Base-by-base conservation (phyloP, 2,113 vertebrate genomes). In the Passer montanus region DNA sequence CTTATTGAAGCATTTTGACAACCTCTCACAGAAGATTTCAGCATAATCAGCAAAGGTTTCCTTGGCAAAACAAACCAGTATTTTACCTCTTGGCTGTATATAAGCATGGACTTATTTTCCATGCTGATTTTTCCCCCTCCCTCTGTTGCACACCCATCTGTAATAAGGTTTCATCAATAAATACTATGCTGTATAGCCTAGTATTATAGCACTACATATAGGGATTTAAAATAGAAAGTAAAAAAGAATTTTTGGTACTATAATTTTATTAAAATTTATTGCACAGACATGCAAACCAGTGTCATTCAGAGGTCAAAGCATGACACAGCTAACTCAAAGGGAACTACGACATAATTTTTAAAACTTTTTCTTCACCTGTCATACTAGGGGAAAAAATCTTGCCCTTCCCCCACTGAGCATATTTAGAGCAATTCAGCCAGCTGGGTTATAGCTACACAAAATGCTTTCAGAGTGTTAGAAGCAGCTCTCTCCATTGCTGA, bases 321-420 rank as follows among this genome's bases (percentile, higher is more conserved):
- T 24, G 23, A 21, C 33, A 56, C 31, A 39, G 44, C 5, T 53
- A 67, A 64, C 33, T 55, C 10, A 28, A 69, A 80, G 20, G 24
- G 19, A 91, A 23, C 27, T 26, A 46, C 15, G 26, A 43, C 14
- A 44, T 16, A 13, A 24, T 17, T 44, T 77, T 18, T 0, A 30
- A 58, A 92, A 66, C 1, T 6, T 63, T 43, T n/a, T 30, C 9
- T 21, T 5, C 16, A 39, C 16, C 24, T 6, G 30, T 37, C 10
- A 18, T 33, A 50, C 3, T 19, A 2, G 23, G 6, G 3, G 1
- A 7, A 17, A 55, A 27, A 18, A 15, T 10, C 8, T 55, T 44
- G 6, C 26, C 12, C 20, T 87, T 89, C 64, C 28, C 10, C n/a
- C 27, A 77, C 6, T 9, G 13, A 76, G 8, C 10, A 56, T 49